Conservation (phyloP, 2,113 vertebrate species). For the Coregonus clupeaformis region DNA sequence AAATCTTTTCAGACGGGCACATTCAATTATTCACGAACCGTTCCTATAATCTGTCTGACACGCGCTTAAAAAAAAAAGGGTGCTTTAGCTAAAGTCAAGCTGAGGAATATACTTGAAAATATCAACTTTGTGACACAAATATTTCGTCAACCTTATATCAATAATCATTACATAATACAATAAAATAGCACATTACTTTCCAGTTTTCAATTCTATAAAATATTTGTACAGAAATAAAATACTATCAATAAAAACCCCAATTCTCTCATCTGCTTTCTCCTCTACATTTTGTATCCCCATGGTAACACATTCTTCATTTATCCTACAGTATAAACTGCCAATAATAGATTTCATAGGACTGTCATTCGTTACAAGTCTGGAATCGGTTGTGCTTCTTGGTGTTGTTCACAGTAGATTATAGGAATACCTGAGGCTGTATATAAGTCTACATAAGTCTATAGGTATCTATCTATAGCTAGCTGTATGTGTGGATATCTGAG, state of each 20-base stretch:
- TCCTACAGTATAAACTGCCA: background rate
- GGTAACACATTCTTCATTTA: background rate
- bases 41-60: background rate
- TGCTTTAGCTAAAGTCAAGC: slow-evolving; percentile 2
- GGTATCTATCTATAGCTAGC: too few relatives aligned
- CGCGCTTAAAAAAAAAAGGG: slow-evolving; percentile 11
- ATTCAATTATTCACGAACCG: slow-evolving; percentile 13
- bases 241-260: slow-evolving; percentile 11
- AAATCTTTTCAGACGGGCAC: background rate
- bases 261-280: background rate
- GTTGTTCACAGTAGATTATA: slow-evolving; percentile 74
- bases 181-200: slow-evolving; percentile 36
- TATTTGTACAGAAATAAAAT: slow-evolving; percentile 20
- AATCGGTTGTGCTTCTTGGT: background rate
- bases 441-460: background rate
- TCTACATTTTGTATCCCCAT: background rate
- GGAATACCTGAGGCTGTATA: slow-evolving; percentile 75
- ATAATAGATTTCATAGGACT: slow-evolving; percentile 14
- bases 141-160: slow-evolving; percentile 11
- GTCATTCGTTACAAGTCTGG: slow-evolving; percentile 4
- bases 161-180: slow-evolving; percentile 19
- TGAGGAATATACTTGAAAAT: slow-evolving; percentile 11
- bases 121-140: slow-evolving; percentile 1
- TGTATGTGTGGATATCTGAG: slow-evolving; percentile 50
- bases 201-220: slow-evolving; percentile 45